phyloP scores from a whole-genome alignment of 1,140 invertebrate genomes.

The Babylonia areolata region DNA sequence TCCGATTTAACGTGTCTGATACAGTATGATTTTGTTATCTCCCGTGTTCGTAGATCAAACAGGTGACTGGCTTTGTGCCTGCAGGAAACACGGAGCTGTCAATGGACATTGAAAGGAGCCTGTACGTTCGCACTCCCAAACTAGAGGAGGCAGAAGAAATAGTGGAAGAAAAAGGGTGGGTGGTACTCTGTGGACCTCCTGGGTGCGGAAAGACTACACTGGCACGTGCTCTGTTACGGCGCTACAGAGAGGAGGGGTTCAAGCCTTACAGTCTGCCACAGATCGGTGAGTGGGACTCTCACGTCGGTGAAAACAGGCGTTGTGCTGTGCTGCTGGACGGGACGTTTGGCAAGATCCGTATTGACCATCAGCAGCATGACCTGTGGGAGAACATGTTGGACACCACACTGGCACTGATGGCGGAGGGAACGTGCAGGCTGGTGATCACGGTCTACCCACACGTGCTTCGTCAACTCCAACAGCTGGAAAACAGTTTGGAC shows the following conservation, averaged over 20 bases:
- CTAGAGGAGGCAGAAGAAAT: too few species aligned
- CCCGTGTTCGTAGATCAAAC: too few species aligned
- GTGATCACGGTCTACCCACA: slow-evolving; percentile 31
- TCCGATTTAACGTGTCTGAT: too few species aligned
- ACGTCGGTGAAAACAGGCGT: not conserved
- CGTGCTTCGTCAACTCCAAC: slow-evolving; percentile 23
- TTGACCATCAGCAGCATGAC: slow-evolving; percentile 11
- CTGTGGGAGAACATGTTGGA: not conserved
- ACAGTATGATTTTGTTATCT: too few species aligned
- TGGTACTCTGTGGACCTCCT: too few species aligned
- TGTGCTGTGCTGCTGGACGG: slow-evolving; percentile 28
- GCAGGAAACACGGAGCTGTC: too few species aligned
- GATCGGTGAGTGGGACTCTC: not conserved
- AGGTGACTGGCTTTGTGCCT: too few species aligned
- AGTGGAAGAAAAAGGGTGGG: too few species aligned
- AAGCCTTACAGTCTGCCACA: not conserved
- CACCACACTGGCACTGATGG: not conserved
- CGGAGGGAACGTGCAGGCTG: not conserved
- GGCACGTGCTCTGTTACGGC: not conserved
- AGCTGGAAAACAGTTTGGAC: not conserved
- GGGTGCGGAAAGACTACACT: slow-evolving; percentile 21
- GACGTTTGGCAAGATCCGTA: not conserved
- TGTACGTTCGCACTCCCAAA: too few species aligned
- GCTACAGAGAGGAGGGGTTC: not conserved
- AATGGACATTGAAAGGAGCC: too few species aligned